Evolutionary conservation across 2,888 invertebrate species (phyloP), one percentile per base, ranked within the genome.

Genomic region (Tanypteryx hageni): DNA sequence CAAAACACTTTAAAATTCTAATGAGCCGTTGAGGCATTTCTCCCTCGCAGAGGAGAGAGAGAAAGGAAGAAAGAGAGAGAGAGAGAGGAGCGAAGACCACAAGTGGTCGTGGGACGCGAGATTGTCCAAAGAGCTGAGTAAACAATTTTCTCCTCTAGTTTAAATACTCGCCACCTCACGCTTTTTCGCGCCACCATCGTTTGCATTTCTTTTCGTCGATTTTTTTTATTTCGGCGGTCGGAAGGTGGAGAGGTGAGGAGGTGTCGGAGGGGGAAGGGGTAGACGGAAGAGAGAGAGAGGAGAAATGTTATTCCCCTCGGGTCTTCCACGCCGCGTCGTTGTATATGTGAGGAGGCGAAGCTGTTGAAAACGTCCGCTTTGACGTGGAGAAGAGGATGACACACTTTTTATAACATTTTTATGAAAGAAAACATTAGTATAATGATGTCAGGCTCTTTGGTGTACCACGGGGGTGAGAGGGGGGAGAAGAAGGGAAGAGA

Each of bases 1-100:
- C 58, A 44, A 31, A 64, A 89, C 68, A 89, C 89, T 89, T 89
- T 89, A 89, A 89, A 89, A 89, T 89, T 89, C 89, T 89, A 89
- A 89, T 89, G 89, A 89, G 89, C 89, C 61, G 68, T 64, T 27
- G 89, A 18, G 89, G 89, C 68, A 89, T 89, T 68, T 89, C 89
- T n/a, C 68, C 11, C 61, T 13, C 59, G 61, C 14, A 31, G 31
- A 86, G 61, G 18, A 31, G 59, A 61, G 86, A 9, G 86, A 86
- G 59, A 58, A 0, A 22, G n/a, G 14, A 58, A 85, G 82, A 83
- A 58, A 85, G 82, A 83, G 83, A n/a, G 76, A n/a, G n/a, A 27
- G 76, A 76, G n/a, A 18, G 16, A 76, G n/a, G 14, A 61, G 31
- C 22, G 61, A 58, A 61, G 86, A 86, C 5, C 18, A 64, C 44